phyloP scores from a whole-genome alignment of 1,140 invertebrate species.

The Tyrophagus putrescentiae region DNA sequence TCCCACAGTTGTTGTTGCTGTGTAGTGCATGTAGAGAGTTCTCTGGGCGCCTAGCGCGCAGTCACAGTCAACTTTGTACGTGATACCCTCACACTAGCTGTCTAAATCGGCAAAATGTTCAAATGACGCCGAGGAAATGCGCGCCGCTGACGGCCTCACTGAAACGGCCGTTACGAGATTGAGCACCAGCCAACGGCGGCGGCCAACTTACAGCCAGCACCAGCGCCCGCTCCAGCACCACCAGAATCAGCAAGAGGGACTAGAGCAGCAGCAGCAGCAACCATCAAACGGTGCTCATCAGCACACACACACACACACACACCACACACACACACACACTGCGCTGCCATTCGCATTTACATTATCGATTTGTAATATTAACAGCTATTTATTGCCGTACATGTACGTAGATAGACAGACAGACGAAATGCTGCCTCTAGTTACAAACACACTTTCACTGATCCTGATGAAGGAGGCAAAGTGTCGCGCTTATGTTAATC shows the following conservation, averaged over 20 bases:
- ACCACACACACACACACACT: neutral
- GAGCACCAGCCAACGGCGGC: neutral
- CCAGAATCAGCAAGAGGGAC: no score
- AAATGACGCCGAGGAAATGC: no score
- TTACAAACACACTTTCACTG: no score
- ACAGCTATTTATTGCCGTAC: constrained; percentile 8
- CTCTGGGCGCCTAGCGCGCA: neutral
- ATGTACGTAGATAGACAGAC: no score
- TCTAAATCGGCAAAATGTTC: no score
- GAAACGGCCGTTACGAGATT: constrained; percentile 11
- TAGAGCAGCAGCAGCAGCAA: no score
- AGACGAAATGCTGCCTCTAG: no score
- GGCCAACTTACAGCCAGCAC: no score
- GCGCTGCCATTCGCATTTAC: neutral
- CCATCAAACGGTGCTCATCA: neutral
- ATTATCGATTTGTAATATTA: constrained; percentile 15
- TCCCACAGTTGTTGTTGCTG: constrained; percentile 13
- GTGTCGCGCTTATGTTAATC: constrained; percentile 1
- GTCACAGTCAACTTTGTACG: constrained; percentile 4
- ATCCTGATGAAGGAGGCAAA: no score
- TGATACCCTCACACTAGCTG: no score
- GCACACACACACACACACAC: neutral
- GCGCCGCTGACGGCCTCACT: neutral
- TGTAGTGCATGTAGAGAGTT: neutral
- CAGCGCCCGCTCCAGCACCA: no score